Evolutionary conservation across 2,797 vertebrate species (phyloP).

Genomic region (Chelidonichthys spinosus): DNA sequence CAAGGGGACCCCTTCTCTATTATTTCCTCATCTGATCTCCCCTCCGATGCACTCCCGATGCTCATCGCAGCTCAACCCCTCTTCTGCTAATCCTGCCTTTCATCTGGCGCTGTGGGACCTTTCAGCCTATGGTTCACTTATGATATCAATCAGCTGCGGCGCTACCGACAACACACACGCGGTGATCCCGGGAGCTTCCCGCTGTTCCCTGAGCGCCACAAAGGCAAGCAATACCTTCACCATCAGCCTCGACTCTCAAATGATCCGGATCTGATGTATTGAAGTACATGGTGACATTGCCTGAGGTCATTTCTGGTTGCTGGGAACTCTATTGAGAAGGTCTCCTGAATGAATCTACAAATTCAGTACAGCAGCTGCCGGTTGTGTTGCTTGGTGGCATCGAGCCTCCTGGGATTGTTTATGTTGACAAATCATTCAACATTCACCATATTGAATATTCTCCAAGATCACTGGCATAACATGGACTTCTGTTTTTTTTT

Average conservation of each 20-base stretch:
- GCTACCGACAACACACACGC: constrained; percentile 43
- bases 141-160: constrained; percentile 72
- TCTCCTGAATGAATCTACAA: background rate
- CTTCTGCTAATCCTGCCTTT: constrained; percentile 78
- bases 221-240: constrained; percentile 10
- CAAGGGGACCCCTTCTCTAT: constrained; percentile 71
- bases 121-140: constrained; percentile 69
- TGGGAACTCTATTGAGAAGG: background rate
- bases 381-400: constrained; percentile 41
- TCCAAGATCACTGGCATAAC: constrained; percentile 50
- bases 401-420: constrained; percentile 56
- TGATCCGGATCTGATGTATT: constrained; percentile 5
- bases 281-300: background rate
- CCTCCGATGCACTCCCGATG: constrained; percentile 64
- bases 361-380: constrained; percentile 40
- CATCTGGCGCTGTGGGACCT: constrained; percentile 72
- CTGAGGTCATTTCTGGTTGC: background rate
- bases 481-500: constrained; percentile 40
- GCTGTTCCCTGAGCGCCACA: constrained; percentile 33
- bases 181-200: constrained; percentile 30
- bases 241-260: constrained; percentile 39
- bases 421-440: constrained; percentile 69
- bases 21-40: constrained; percentile 78
- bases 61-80: constrained; percentile 71
- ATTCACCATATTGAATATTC: constrained; percentile 61